Percentiles rank a stretch among this genome's conserved stretches.
Evolutionary conservation across 23 tunicate species (phyloP).

Genomic region (Clavelina lepadiformis): DNA sequence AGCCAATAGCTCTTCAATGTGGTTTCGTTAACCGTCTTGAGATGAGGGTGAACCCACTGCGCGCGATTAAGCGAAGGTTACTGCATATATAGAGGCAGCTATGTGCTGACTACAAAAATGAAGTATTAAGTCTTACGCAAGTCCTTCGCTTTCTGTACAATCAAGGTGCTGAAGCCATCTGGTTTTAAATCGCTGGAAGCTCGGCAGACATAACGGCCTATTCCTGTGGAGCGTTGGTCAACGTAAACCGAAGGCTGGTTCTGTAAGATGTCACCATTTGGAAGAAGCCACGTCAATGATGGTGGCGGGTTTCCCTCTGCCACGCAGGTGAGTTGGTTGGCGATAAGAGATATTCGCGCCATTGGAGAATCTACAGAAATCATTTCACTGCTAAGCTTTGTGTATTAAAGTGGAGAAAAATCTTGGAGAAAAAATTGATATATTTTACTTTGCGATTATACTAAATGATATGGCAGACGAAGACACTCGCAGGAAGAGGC

Average conservation of each 20-base stretch:
- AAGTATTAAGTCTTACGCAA: conserved; percentile 61
- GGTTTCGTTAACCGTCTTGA: too few species aligned
- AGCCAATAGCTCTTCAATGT: background rate
- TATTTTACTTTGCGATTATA: too few species aligned
- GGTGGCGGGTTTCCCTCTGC: conserved; percentile 64
- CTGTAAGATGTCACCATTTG: conserved; percentile 26
- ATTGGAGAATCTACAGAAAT: conserved; percentile 48
- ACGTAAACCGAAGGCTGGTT: conserved; percentile 6
- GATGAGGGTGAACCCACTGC: too few species aligned
- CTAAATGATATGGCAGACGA: too few species aligned
- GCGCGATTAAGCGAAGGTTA: too few species aligned
- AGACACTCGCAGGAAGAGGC: too few species aligned
- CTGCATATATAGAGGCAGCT: background rate
- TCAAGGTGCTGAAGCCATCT: conserved; percentile 34
- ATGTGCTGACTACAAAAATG: too few species aligned
- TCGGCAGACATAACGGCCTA: conserved; percentile 52
- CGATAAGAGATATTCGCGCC: conserved; percentile 29
- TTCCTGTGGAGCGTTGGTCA: conserved; percentile 12
- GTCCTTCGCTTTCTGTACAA: conserved; percentile 40
- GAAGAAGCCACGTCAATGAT: conserved; percentile 33
- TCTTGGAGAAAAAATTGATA: too few species aligned
- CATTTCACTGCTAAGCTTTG: background rate
- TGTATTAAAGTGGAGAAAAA: too few species aligned
- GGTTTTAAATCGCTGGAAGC: conserved; percentile 51
- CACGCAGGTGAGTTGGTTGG: conserved; percentile 49